Conservation (phyloP, 2,888 invertebrate genomes). For the Ferrisia virgata region DNA sequence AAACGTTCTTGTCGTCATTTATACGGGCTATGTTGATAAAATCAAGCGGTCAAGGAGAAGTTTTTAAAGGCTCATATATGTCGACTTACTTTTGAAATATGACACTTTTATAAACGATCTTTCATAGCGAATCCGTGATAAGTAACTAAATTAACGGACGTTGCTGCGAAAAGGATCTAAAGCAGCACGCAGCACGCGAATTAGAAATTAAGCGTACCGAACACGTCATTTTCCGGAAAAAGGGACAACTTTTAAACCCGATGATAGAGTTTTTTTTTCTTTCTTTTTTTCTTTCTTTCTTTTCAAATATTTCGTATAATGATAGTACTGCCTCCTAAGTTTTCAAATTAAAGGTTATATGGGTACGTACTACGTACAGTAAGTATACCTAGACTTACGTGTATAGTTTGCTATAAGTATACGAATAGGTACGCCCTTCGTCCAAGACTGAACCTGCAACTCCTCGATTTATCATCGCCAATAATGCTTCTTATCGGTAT, state of each 20-base stretch:
- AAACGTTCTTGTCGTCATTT: slow-evolving; percentile 17
- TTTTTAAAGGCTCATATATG: slow-evolving; percentile 43
- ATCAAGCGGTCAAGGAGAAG: slow-evolving; percentile 42
- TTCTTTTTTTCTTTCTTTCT: neutral
- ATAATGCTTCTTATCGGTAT: too few relatives aligned
- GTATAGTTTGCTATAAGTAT: too few relatives aligned
- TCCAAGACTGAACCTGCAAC: too few relatives aligned
- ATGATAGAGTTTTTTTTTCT: slow-evolving; percentile 17
- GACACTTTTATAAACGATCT: slow-evolving; percentile 45
- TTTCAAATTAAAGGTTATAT: neutral
- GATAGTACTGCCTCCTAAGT: neutral
- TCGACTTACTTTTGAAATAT: slow-evolving; percentile 43
- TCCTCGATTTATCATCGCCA: too few relatives aligned
- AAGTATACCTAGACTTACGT: too few relatives aligned
- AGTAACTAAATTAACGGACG: slow-evolving; percentile 44
- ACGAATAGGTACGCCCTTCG: neutral
- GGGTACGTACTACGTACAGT: neutral
- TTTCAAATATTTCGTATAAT: slow-evolving; percentile 14
- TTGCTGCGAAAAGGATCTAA: slow-evolving; percentile 34
- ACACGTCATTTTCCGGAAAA: slow-evolving; percentile 37
- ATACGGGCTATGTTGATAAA: slow-evolving; percentile 1
- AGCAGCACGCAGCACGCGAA: slow-evolving; percentile 42
- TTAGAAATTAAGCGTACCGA: slow-evolving; percentile 33
- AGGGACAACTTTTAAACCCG: slow-evolving; percentile 24
- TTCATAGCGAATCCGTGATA: slow-evolving; percentile 43